Evolutionary conservation across 2,797 vertebrate species (phyloP), one percentile per base, ranked within the genome.

Genomic region (Calcarius lapponicus): DNA sequence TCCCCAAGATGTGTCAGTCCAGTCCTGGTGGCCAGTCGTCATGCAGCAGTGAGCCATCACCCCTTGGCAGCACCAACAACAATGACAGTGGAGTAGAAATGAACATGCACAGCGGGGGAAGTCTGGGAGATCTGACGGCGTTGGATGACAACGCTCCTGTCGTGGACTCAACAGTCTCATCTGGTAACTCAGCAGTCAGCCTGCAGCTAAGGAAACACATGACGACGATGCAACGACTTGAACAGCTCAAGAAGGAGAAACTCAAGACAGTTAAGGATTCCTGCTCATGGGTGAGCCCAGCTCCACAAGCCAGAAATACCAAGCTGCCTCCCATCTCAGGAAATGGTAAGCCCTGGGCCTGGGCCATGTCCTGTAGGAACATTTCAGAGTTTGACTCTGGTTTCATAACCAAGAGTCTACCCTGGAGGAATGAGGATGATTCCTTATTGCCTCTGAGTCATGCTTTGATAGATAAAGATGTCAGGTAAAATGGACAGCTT

Each of bases 51-150:
- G 99, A 99, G 97, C 99, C 98, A 43, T 99, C 99, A 85, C 99
- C 99, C 93, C 98, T 99, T 98, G 98, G 99, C 98, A 99, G 98
- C 94, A 96, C 98, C 98, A 99, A 98, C 99, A 99, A 99, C 98
- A 98, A 99, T 97, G 99, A 99, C 98, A 99, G 99, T 97, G 99
- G 99, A 97, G 98, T 99, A 98, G 99, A 99, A 98, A 98, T 99
- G 98, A 98, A 99, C 60, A 96, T 99, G 97, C 98, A 99, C 95
- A 99, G 99, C 47, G 99, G 99, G 86, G 99, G 99, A 97, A 99
- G 99, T 98, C 98, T 99, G 98, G 99, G 98, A 98, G 99, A 99
- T 98, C 98, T 99, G 97, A 99, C 98, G 0, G 97, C 97, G 7
- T 97, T 99, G 97, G 99, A 99, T 57, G 99, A 99, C 92, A 98